These are phyloP conservation scores for Myanophis thanlyinensis DNA, from an alignment of 2,113 vertebrate species.

Conservation along the genomic window DNA sequence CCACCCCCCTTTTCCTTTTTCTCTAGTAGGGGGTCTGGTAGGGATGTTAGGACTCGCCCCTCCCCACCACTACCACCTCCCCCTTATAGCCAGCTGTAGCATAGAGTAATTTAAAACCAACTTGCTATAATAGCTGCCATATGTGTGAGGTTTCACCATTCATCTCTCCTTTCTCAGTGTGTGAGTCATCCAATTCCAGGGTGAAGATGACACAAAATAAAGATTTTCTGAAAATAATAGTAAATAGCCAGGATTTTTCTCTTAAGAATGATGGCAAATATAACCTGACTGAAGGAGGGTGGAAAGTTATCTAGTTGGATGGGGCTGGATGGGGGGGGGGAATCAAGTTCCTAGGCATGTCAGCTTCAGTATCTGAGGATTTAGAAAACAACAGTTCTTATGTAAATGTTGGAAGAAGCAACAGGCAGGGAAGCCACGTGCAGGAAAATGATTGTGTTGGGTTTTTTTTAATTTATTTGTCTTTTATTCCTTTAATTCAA, in stretches of 20 bases:
- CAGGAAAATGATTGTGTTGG: too few species aligned
- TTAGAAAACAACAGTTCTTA: background rate
- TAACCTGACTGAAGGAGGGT: background rate
- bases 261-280: background rate
- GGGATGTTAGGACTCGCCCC: background rate
- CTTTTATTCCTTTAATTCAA: too few species aligned
- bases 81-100: background rate
- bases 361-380: background rate
- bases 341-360: background rate
- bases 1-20: background rate
- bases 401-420: background rate
- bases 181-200: background rate
- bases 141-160: constrained; percentile 1
- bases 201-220: background rate
- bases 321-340: too few species aligned
- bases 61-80: background rate
- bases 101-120: constrained; percentile 28
- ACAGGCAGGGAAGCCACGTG: background rate
- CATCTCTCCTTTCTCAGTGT: background rate
- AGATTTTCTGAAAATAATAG: background rate
- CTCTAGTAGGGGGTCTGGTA: background rate
- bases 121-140: constrained; percentile 25
- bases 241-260: background rate
- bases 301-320: background rate
- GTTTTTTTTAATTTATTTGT: too few species aligned